A percentile compares a stretch with the other conserved stretches of the same genome.
These are phyloP conservation scores for Diaphora mendica DNA, from an alignment of 2,888 invertebrate genomes.

Conservation along the genomic window DNA sequence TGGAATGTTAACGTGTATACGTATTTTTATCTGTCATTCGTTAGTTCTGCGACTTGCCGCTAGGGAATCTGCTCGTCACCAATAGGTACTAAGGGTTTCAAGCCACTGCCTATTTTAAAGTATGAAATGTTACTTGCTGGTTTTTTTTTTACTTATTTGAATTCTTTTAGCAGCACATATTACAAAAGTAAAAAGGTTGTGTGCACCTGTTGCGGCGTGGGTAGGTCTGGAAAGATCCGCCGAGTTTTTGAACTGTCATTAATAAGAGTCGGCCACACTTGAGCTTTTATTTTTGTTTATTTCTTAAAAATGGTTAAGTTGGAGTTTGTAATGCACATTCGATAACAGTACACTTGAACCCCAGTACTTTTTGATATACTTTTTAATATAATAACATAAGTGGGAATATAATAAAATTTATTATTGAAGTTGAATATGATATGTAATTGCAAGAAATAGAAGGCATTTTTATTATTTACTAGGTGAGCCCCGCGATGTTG, in stretches of 20 bases:
- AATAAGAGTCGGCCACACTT: slow-evolving; percentile 50
- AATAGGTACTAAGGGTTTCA: background rate
- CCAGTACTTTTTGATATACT: too few relatives aligned
- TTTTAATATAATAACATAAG: too few relatives aligned
- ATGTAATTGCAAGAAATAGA: too few relatives aligned
- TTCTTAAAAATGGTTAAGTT: background rate
- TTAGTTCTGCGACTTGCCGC: too few relatives aligned
- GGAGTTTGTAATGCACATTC: background rate
- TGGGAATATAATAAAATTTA: too few relatives aligned
- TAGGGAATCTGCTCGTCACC: too few relatives aligned
- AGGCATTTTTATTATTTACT: too few relatives aligned
- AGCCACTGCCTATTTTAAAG: slow-evolving; percentile 3
- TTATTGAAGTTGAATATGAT: too few relatives aligned
- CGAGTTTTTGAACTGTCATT: slow-evolving; percentile 47
- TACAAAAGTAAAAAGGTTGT: slow-evolving; percentile 51
- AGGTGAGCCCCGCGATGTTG: too few relatives aligned
- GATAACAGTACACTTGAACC: background rate
- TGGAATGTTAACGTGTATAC: too few relatives aligned
- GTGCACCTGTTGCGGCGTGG: slow-evolving; percentile 60
- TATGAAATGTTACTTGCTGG: background rate
- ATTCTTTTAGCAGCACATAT: slow-evolving; percentile 6
- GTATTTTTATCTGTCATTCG: too few relatives aligned
- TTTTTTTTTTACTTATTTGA: background rate
- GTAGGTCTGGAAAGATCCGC: slow-evolving; percentile 76
- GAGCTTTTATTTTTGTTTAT: slow-evolving; percentile 29